Conservation (phyloP, 1,140 invertebrate genomes). For the Atta colombica region DNA sequence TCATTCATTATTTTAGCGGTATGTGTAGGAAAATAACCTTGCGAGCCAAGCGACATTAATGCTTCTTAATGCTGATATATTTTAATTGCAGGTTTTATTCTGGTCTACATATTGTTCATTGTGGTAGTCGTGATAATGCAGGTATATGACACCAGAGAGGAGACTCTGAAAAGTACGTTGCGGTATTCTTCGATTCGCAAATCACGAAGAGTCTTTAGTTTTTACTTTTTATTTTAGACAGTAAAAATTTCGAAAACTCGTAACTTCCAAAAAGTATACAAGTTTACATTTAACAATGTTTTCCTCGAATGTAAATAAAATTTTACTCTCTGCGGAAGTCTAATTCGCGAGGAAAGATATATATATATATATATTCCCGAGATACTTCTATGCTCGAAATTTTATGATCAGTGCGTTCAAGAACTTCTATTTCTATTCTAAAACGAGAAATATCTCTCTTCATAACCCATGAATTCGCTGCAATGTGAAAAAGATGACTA, state of each 20-base stretch:
- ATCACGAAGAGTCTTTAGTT: not conserved
- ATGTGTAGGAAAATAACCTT: not conserved
- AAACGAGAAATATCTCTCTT: conserved; percentile 11
- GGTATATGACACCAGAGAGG: conserved; percentile 78
- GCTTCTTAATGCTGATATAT: conserved; percentile 68
- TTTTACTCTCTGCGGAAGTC: not conserved
- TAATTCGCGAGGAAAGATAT: conserved; percentile 6
- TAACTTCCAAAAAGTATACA: conserved; percentile 32
- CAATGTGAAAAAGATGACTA: conserved; percentile 27
- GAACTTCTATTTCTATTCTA: conserved; percentile 10
- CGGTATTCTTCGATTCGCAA: not conserved
- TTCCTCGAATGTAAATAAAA: conserved; percentile 25
- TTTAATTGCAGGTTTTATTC: conserved; percentile 86
- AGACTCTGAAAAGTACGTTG: conserved; percentile 76
- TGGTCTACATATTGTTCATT: conserved; percentile 89
- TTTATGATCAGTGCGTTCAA: conserved; percentile 4
- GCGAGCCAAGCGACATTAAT: not conserved
- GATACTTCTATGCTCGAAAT: conserved; percentile 23
- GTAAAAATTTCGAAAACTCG: not conserved
- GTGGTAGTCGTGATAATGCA: conserved; percentile 87
- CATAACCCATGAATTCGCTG: not conserved
- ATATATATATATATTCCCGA: not conserved
- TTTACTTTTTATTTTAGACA: conserved; percentile 21
- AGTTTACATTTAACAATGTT: conserved; percentile 10
- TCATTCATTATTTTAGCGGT: not conserved